Evolutionary conservation across 2,888 invertebrate species (phyloP).

Genomic region (Cylloceria caligata): DNA sequence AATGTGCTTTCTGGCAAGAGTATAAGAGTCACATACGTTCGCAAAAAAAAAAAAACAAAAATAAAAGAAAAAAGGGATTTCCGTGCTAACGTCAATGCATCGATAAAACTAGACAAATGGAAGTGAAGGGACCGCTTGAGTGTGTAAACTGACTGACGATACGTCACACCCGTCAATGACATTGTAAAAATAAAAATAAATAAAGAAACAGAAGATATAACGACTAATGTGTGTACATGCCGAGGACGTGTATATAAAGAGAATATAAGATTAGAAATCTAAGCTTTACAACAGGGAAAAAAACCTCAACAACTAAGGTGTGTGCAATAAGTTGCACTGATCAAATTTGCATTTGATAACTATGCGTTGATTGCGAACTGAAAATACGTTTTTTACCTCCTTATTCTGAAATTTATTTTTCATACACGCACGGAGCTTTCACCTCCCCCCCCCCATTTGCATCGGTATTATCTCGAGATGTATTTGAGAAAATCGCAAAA

Average conservation of each 20-base stretch:
- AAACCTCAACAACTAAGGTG: conserved; percentile 37
- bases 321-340: conserved; percentile 54
- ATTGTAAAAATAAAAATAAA: conserved; percentile 59
- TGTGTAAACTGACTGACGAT: conserved; percentile 61
- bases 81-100: conserved; percentile 19
- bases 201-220: too few relatives aligned
- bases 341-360: conserved; percentile 52
- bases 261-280: conserved; percentile 61
- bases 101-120: conserved; percentile 31
- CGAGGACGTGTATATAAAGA: conserved; percentile 69
- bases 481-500: background rate
- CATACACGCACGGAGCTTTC: conserved; percentile 4
- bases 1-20: conserved; percentile 15
- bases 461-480: background rate
- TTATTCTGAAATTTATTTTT: conserved; percentile 16
- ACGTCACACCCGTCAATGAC: conserved; percentile 47
- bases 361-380: conserved; percentile 39
- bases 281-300: conserved; percentile 54
- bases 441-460: background rate
- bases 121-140: conserved; percentile 38
- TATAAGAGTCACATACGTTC: conserved; percentile 1
- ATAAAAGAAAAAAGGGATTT: conserved; percentile 4
- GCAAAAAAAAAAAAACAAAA: conserved; percentile 19
- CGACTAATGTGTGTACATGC: conserved; percentile 63
- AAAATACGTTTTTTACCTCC: conserved; percentile 5